Percentiles rank a stretch among this genome's conserved stretches.
These are phyloP conservation scores for Erebia aethiops DNA, from an alignment of 2,888 invertebrate genomes.

Conservation along the genomic window DNA sequence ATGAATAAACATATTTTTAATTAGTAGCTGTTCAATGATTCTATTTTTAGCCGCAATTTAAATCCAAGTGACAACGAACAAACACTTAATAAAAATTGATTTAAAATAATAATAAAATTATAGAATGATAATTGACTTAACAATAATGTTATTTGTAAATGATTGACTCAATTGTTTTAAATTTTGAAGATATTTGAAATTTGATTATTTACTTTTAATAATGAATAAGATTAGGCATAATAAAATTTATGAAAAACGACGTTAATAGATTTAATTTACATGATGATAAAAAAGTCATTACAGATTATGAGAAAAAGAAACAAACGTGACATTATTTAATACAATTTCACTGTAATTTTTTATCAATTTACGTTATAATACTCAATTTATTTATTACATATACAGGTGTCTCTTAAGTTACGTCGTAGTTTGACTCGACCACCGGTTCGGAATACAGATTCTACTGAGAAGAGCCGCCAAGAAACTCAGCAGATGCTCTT, in stretches of 20 bases:
- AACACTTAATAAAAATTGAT: neutral
- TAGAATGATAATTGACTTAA: neutral
- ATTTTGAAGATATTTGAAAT: neutral
- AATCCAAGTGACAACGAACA: neutral
- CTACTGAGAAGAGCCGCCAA: too few species aligned
- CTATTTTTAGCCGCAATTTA: neutral
- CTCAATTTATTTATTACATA: too few species aligned
- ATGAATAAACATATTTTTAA: too few species aligned
- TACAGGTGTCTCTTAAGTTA: too few species aligned
- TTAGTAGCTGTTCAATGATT: too few species aligned
- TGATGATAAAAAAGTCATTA: neutral
- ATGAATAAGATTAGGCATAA: too few species aligned
- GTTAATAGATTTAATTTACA: neutral
- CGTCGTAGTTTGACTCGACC: too few species aligned
- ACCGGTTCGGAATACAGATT: too few species aligned
- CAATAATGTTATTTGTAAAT: neutral
- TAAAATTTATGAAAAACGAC: neutral
- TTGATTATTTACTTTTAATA: too few species aligned
- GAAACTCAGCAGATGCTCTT: too few species aligned
- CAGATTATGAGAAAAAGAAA: too few species aligned
- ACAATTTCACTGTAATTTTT: neutral
- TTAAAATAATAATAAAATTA: neutral
- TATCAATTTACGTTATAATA: conserved; percentile 18
- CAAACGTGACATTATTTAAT: neutral
- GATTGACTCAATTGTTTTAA: conserved; percentile 3